Percentiles rank a stretch among this genome's conserved stretches.
Conservation (phyloP, 2,888 invertebrate species). For the Epinotia bilunana region DNA sequence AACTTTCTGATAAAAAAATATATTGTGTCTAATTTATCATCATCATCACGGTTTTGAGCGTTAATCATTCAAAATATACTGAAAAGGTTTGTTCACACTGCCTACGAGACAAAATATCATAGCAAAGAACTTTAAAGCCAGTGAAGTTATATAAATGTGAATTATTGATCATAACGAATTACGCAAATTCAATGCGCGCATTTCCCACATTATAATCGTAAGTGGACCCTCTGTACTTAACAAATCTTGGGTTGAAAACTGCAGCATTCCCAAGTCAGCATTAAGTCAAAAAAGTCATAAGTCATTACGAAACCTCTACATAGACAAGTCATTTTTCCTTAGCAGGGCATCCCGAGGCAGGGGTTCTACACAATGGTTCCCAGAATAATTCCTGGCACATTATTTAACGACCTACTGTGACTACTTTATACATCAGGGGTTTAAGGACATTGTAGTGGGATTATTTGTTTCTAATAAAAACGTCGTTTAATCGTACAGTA, state of each 20-base stretch:
- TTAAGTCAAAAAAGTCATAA: too few relatives aligned
- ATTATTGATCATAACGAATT: too few relatives aligned
- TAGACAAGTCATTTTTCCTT: constrained; percentile 1
- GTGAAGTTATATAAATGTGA: too few relatives aligned
- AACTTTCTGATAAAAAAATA: too few relatives aligned
- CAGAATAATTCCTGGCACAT: constrained; percentile 33
- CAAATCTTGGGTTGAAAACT: neutral
- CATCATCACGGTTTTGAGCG: too few relatives aligned
- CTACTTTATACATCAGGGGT: constrained; percentile 7
- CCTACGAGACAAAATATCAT: too few relatives aligned
- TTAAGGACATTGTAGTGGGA: constrained; percentile 30
- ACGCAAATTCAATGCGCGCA: too few relatives aligned
- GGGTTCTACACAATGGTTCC: constrained; percentile 33
- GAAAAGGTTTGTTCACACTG: too few relatives aligned
- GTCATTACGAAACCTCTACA: neutral
- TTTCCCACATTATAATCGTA: neutral
- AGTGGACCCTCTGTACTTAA: neutral
- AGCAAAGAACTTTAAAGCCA: too few relatives aligned
- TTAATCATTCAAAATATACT: too few relatives aligned
- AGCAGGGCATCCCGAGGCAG: neutral
- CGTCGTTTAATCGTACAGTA: constrained; percentile 12
- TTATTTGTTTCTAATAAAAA: constrained; percentile 40
- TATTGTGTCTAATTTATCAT: too few relatives aligned
- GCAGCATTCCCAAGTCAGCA: constrained; percentile 1
- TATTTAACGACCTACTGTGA: constrained; percentile 28